Evolutionary conservation across 2,113 vertebrate species (phyloP).

Genomic region (Edolisoma coerulescens): DNA sequence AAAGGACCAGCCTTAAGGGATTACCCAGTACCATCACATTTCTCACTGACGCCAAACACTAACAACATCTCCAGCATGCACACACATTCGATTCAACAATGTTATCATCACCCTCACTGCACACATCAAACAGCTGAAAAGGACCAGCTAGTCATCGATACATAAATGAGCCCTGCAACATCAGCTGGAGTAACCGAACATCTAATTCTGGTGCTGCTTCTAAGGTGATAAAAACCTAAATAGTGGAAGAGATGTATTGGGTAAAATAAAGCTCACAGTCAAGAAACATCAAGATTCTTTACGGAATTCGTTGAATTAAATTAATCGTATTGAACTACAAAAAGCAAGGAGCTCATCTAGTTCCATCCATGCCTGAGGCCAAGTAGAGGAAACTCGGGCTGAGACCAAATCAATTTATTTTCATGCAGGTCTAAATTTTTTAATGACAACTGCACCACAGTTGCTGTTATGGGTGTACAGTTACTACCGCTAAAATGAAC

Average conservation of each 20-base stretch:
- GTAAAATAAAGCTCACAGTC: constrained; percentile 1
- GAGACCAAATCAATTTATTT: neutral
- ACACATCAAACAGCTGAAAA: neutral
- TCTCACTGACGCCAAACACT: neutral
- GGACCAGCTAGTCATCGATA: neutral
- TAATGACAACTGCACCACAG: neutral
- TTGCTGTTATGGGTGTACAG: neutral
- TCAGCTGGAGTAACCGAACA: neutral
- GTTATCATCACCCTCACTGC: neutral
- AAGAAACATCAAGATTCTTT: neutral
- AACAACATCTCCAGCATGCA: neutral
- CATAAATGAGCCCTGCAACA: neutral
- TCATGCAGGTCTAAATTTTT: neutral
- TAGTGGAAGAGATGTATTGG: neutral
- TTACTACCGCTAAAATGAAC: neutral
- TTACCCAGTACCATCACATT: neutral
- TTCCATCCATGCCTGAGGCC: neutral
- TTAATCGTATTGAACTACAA: neutral
- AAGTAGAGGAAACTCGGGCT: constrained; percentile 1
- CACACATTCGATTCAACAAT: neutral
- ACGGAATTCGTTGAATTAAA: neutral
- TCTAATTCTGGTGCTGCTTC: neutral
- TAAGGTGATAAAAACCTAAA: constrained; percentile 19
- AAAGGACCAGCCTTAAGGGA: neutral
- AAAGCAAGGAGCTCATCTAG: neutral